These are phyloP conservation scores for Mustela nigripes DNA, from an alignment of 2,113 vertebrate species.

Conservation along the genomic window DNA sequence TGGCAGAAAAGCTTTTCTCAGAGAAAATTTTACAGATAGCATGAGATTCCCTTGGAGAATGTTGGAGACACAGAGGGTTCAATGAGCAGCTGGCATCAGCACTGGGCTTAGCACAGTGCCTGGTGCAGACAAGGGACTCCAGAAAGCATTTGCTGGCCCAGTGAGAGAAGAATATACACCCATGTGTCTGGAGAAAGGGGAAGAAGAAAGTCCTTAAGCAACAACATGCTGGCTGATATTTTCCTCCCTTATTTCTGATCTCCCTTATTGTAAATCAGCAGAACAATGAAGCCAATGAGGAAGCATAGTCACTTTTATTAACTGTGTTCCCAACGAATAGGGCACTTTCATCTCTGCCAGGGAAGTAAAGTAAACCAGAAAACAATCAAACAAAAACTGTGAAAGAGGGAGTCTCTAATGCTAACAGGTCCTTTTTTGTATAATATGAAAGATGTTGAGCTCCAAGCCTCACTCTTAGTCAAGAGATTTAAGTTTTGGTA, in stretches of 20 bases:
- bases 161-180: neutral
- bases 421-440: neutral
- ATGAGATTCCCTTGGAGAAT: neutral
- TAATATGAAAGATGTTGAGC: neutral
- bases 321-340: neutral
- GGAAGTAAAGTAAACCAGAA: neutral
- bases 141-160: neutral
- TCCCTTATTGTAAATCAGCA: neutral
- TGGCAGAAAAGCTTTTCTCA: neutral
- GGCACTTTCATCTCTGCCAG: neutral
- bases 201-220: neutral
- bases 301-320: neutral
- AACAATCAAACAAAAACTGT: neutral
- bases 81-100: neutral
- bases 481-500: neutral
- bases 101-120: neutral
- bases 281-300: neutral
- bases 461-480: neutral
- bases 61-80: neutral
- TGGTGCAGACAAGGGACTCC: neutral
- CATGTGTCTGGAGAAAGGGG: neutral
- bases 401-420: accelerated
- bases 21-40: neutral
- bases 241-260: neutral
- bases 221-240: neutral